Percentiles rank a stretch among this genome's conserved stretches.
Conservation (phyloP, 2,113 vertebrate genomes). For the Amazona guildingii region DNA sequence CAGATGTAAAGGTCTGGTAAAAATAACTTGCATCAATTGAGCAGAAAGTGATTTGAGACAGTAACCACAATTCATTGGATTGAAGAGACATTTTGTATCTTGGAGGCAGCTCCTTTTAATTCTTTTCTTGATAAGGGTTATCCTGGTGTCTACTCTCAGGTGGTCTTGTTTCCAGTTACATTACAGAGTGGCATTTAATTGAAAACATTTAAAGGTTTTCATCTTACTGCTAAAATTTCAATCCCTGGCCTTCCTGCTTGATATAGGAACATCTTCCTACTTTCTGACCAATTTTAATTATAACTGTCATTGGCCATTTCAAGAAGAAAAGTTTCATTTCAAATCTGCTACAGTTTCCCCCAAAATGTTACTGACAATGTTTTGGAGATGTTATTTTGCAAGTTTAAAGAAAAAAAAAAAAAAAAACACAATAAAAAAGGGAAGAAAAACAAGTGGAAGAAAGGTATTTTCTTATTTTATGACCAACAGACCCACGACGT, state of each 20-base stretch:
- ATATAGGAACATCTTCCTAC: not conserved
- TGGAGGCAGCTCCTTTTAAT: not conserved
- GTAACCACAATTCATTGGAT: not conserved
- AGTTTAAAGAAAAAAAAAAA: not conserved
- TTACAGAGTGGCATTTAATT: slow-evolving; percentile 13
- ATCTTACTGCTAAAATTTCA: slow-evolving; percentile 45
- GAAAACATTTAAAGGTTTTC: slow-evolving; percentile 35
- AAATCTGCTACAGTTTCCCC: not conserved
- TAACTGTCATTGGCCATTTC: not conserved
- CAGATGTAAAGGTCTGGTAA: not conserved
- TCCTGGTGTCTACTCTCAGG: slow-evolving; percentile 7
- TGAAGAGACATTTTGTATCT: not conserved
- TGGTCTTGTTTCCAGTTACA: slow-evolving; percentile 45
- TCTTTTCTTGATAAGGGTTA: not conserved
- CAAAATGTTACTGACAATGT: not conserved
- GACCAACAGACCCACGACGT: not conserved
- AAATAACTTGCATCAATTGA: not conserved
- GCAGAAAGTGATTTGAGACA: not conserved
- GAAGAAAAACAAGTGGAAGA: not conserved
- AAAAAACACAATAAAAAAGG: not conserved
- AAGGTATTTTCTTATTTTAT: not conserved
- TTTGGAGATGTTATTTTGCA: not conserved
- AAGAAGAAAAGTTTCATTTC: slow-evolving; percentile 27
- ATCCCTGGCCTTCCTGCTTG: not conserved
- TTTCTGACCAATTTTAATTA: slow-evolving; percentile 20